Conservation (phyloP, 2,113 vertebrate genomes). For the Antigone vipio region DNA sequence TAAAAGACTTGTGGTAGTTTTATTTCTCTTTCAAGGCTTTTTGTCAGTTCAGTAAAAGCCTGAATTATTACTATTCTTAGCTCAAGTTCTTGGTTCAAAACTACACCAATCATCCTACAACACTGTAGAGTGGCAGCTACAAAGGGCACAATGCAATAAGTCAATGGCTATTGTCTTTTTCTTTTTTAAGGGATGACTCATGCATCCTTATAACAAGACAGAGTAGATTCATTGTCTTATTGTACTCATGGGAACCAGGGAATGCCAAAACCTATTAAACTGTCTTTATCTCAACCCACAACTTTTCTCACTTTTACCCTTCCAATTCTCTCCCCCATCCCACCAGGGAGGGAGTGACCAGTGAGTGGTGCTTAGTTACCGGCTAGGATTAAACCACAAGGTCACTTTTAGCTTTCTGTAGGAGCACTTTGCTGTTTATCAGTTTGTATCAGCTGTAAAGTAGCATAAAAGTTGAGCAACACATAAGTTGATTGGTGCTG, state of each 20-base stretch:
- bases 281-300: too few relatives aligned
- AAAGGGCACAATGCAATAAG: neutral
- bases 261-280: neutral
- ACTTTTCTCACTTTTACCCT: too few relatives aligned
- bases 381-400: too few relatives aligned
- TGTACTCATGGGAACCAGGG: neutral
- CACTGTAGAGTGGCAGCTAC: neutral
- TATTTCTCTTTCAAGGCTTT: neutral
- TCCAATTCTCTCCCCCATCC: too few relatives aligned
- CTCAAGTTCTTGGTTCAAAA: neutral
- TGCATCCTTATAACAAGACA: neutral
- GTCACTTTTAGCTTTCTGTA: neutral
- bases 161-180: neutral
- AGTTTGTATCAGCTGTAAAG: neutral
- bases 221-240: neutral
- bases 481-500: accelerated
- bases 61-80: neutral
- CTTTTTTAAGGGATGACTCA: neutral
- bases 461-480: neutral
- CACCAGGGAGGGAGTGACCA: too few relatives aligned
- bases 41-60: neutral
- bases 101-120: neutral
- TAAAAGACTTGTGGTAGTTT: neutral
- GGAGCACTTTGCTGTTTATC: neutral
- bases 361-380: too few relatives aligned